Base-by-base conservation (phyloP, 2,113 vertebrate species). In the Calyptommatus sinebrachiatus region DNA sequence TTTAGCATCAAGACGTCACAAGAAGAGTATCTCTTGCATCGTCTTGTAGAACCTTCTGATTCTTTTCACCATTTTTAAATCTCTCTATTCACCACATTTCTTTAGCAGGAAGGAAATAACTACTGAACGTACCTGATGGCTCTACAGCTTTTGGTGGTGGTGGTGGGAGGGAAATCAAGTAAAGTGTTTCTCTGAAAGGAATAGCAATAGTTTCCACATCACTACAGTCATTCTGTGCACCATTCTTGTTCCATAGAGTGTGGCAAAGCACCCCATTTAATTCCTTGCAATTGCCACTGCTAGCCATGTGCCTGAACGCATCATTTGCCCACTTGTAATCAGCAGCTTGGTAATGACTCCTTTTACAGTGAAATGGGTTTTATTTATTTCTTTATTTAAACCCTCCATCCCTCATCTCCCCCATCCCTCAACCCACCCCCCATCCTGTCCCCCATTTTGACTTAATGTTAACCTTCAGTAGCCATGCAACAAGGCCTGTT, bases 181-280 rank as follows among this genome's bases (percentile, higher is more conserved):
- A 79, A 73, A 88, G 77, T 85, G 67, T 73, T 82, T 69, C 86
- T 78, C 24, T 12, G 60, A 87, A 88, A 85, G 0, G 20, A 46
- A 84, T 57, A 9, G n/a, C 45, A 87, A 75, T 60, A 88, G 84
- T 84, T 88, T 90, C 87, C 76, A 82, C 31, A 82, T 31, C 82
- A 72, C 66, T 79, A 76, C 77, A 86, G 45, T 83, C 81, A 76
- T 85, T 79, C 66, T 69, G n/a, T 1, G n/a, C 78, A 35, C 77
- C 71, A 87, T 72, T 83, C 68, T 61, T 22, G 75, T 85, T 87
- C 79, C 74, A 41, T 63, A 90, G 68, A 86, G 67, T 1, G 0
- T 65, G 41, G 46, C 79, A 63, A 76, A 84, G 46, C 79, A 84
- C 26, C 41, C 45, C 70, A 69, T 67, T 83, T 90, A 86, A 86